Conservation (phyloP, 1,140 invertebrate species). For the Drosophila kurseongensis region DNA sequence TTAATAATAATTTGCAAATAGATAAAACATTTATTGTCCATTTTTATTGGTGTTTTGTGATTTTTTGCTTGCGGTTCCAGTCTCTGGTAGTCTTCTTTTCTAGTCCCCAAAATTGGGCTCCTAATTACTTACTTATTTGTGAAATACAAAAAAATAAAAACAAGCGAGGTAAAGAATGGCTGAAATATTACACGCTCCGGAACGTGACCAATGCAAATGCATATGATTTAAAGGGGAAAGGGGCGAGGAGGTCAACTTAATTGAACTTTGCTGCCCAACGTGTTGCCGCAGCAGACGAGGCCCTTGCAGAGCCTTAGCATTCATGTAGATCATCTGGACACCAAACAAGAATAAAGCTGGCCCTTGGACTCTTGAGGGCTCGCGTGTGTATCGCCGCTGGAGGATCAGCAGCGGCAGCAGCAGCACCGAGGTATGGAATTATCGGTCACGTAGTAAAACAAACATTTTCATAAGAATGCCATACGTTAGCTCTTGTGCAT, state of each 20-base stretch:
- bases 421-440: constrained; percentile 22
- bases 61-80: not conserved
- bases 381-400: constrained; percentile 73
- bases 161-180: constrained; percentile 39
- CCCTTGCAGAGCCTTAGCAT: constrained; percentile 26
- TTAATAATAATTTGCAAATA: constrained; percentile 16
- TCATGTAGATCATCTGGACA: constrained; percentile 75
- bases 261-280: constrained; percentile 73
- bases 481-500: constrained; percentile 24
- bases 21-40: constrained; percentile 39
- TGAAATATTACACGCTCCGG: constrained; percentile 78
- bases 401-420: constrained; percentile 64
- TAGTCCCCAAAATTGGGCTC: not conserved
- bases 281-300: constrained; percentile 64
- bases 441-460: constrained; percentile 80
- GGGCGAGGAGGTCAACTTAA: constrained; percentile 71
- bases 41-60: not conserved
- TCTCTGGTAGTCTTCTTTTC: not conserved
- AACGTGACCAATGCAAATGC: constrained; percentile 82
- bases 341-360: constrained; percentile 25
- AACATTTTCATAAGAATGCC: constrained; percentile 77
- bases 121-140: constrained; percentile 75
- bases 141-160: constrained; percentile 29
- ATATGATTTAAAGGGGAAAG: constrained; percentile 54
- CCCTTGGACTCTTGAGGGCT: constrained; percentile 23